Evolutionary conservation across 2,888 invertebrate genomes (phyloP).

Genomic region (Erpobdella octoculata): DNA sequence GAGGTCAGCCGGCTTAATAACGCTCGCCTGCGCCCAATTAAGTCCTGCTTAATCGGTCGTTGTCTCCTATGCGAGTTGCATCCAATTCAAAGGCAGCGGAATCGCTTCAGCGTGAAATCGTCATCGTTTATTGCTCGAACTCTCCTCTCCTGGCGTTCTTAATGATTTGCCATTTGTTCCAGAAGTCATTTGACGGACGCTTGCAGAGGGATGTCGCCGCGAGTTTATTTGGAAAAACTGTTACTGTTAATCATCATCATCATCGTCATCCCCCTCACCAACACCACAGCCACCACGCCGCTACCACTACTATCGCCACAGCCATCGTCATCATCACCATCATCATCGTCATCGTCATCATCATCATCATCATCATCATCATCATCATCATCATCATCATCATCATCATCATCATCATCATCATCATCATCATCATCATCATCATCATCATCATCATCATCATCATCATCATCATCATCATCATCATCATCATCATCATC

Average conservation of each 20-base stretch:
- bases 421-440: not conserved
- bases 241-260: not conserved
- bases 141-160: not conserved
- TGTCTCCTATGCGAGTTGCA: slow-evolving; percentile 1
- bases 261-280: not conserved
- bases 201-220: not conserved
- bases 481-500: slow-evolving; percentile 3
- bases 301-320: not conserved
- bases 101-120: not conserved
- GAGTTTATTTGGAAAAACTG: not conserved
- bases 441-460: not conserved
- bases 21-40: slow-evolving; percentile 17
- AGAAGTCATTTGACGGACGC: not conserved
- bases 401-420: not conserved
- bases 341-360: not conserved
- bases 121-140: not conserved
- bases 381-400: slow-evolving; percentile 5
- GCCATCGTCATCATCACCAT: slow-evolving; percentile 1
- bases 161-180: not conserved
- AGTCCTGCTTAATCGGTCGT: slow-evolving; percentile 5
- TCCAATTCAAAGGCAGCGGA: slow-evolving; percentile 3
- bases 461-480: not conserved
- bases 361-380: not conserved
- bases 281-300: not conserved
- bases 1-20: slow-evolving; percentile 1